phyloP scores from a whole-genome alignment of 2,113 vertebrate species.

The Chionis minor region DNA sequence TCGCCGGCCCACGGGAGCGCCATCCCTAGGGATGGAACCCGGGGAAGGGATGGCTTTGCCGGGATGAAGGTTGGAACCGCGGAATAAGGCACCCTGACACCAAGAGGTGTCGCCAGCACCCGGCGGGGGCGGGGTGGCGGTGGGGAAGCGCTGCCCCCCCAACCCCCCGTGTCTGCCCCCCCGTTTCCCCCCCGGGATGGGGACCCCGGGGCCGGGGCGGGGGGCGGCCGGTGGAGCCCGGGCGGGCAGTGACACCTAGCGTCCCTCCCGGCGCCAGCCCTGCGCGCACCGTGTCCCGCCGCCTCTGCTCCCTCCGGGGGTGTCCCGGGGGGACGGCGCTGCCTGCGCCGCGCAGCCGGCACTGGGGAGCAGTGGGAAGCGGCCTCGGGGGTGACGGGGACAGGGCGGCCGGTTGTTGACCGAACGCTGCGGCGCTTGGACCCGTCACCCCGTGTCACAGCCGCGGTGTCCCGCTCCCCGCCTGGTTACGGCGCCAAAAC shows the following conservation, averaged over 20 bases:
- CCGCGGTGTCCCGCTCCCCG: not conserved
- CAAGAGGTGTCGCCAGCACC: not conserved
- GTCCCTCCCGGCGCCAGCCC: not conserved
- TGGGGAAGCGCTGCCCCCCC: not conserved
- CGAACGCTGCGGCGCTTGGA: not conserved
- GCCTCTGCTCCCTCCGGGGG: not conserved
- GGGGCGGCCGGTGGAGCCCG: not conserved
- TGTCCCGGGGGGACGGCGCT: no score
- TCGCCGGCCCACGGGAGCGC: no score
- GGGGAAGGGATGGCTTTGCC: not conserved
- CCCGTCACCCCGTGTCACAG: no score
- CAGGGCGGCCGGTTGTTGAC: not conserved
- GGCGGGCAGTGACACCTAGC: not conserved
- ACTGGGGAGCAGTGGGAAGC: not conserved
- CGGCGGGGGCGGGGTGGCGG: no score
- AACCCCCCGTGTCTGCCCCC: no score
- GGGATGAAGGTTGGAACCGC: not conserved
- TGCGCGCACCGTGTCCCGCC: no score
- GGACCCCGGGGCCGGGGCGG: no score
- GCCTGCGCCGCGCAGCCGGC: not conserved
- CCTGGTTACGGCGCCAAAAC: not conserved
- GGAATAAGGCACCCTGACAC: no score
- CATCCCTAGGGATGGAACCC: no score
- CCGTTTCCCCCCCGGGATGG: no score
- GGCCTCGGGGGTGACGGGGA: not conserved